Percentiles rank a stretch among this genome's conserved stretches.
phyloP scores from a whole-genome alignment of 92 coral and sea anemone genomes.

The Zoanthus solanderi region DNA sequence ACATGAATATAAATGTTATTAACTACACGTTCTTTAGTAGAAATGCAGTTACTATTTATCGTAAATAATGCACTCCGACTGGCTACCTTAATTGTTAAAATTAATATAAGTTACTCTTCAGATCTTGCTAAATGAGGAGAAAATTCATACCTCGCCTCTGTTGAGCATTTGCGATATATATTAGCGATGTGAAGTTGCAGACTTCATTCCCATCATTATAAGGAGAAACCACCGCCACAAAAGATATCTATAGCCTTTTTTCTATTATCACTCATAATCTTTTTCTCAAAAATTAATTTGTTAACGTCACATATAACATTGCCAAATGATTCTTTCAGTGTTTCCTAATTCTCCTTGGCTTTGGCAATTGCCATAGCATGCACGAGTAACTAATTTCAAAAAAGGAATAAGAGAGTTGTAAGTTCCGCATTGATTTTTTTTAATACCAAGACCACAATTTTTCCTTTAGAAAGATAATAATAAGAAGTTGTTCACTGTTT shows the following conservation, averaged over 20 bases:
- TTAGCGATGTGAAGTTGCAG: not conserved
- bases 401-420: not conserved
- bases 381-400: not conserved
- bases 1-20: no score
- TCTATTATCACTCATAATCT: no score
- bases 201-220: conserved; percentile 10
- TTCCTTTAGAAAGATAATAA: no score
- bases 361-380: not conserved
- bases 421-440: not conserved
- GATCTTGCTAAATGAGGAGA: not conserved
- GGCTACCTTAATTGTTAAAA: no score
- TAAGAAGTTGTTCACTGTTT: no score
- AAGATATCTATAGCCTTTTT: no score
- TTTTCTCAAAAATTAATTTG: not conserved
- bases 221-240: not conserved
- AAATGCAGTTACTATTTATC: no score
- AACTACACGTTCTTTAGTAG: no score
- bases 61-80: no score
- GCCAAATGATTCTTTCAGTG: not conserved
- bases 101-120: no score
- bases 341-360: not conserved
- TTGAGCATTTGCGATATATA: conserved; percentile 10
- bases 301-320: not conserved
- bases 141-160: conserved; percentile 8
- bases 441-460: no score